Conservation (phyloP, 1,140 invertebrate genomes). For the Lineus longissimus region DNA sequence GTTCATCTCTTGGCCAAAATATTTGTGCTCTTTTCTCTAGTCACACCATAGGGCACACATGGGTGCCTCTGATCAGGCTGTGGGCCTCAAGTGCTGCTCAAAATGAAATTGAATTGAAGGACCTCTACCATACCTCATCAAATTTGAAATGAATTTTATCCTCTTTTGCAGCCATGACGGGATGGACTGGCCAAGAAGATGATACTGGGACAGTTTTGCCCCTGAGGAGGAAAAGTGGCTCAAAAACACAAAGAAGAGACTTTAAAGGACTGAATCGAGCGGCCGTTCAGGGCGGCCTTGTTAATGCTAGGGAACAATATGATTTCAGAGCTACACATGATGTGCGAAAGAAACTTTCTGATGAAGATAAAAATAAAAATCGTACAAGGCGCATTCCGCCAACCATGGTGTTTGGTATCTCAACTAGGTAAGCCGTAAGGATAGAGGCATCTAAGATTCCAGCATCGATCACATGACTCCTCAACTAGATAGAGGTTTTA, state of each 20-base stretch:
- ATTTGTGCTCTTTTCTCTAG: too few species aligned
- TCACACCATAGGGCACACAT: too few species aligned
- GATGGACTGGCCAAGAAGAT: neutral
- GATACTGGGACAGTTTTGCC: constrained; percentile 14
- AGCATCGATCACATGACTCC: too few species aligned
- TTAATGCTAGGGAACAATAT: constrained; percentile 38
- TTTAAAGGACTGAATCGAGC: constrained; percentile 47
- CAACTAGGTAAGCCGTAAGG: constrained; percentile 39
- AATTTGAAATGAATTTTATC: too few species aligned
- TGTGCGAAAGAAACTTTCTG: constrained; percentile 30
- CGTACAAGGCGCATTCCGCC: constrained; percentile 35
- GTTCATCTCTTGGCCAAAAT: too few species aligned
- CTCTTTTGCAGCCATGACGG: constrained; percentile 6
- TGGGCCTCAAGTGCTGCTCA: too few species aligned
- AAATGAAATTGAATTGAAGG: too few species aligned
- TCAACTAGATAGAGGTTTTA: too few species aligned
- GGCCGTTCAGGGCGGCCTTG: constrained; percentile 39
- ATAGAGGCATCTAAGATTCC: too few species aligned
- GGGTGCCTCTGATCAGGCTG: too few species aligned
- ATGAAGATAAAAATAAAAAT: constrained; percentile 20
- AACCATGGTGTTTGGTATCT: constrained; percentile 44
- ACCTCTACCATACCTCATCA: too few species aligned
- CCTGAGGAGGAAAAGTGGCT: constrained; percentile 23
- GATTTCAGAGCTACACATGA: constrained; percentile 47
- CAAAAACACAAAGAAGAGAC: constrained; percentile 35